Conservation (phyloP, 2,888 invertebrate species). For the Callinectes sapidus region DNA sequence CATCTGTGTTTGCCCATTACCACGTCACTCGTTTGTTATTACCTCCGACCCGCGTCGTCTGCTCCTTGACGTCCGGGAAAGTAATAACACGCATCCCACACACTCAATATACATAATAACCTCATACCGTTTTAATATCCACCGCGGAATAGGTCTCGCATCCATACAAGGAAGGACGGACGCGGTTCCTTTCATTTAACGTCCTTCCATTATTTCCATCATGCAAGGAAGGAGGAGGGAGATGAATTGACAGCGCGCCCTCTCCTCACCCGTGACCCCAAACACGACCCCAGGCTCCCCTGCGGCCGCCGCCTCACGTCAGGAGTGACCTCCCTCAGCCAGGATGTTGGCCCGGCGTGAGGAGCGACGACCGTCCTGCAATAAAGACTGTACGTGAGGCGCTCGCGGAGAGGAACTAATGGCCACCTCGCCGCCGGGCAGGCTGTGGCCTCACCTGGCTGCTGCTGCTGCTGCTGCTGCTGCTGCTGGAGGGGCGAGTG, state of each 20-base stretch:
- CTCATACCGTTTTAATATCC: background rate
- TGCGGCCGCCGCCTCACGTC: background rate
- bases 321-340: background rate
- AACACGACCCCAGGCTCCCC: background rate
- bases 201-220: background rate
- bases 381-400: slow-evolving; percentile 36
- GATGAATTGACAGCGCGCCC: background rate
- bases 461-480: slow-evolving; percentile 21
- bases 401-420: slow-evolving; percentile 34
- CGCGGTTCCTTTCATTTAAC: background rate
- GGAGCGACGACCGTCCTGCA: slow-evolving; percentile 30
- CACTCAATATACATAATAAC: background rate
- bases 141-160: background rate
- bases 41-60: background rate
- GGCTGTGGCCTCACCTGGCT: background rate
- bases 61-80: background rate
- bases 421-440: slow-evolving; percentile 23
- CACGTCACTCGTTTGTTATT: background rate
- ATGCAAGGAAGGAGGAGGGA: background rate
- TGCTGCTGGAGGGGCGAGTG: background rate
- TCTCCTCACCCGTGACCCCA: background rate
- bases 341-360: slow-evolving; percentile 13
- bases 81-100: slow-evolving; percentile 5
- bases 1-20: background rate
- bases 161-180: background rate